Percentiles rank a stretch among this genome's conserved stretches.
These are phyloP conservation scores for Mythimna ferrago DNA, from an alignment of 2,888 invertebrate genomes.

Conservation along the genomic window DNA sequence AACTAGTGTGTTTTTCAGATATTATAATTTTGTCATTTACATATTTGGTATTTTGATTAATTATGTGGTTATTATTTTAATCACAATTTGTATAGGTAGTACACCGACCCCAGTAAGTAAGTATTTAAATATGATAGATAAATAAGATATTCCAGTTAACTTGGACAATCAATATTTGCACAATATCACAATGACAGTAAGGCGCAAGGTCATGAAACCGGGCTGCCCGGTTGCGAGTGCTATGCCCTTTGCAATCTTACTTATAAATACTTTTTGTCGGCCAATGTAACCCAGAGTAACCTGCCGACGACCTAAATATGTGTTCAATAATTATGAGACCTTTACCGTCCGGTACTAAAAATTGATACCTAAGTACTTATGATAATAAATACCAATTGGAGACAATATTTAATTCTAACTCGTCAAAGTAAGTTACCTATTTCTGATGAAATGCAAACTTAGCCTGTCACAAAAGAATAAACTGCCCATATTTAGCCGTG, in stretches of 20 bases:
- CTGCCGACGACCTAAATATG: no score
- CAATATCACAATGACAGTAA: slow-evolving; percentile 16
- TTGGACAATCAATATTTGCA: not conserved
- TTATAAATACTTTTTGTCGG: slow-evolving; percentile 11
- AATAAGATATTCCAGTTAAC: not conserved
- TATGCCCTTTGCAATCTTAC: not conserved
- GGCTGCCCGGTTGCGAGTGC: not conserved
- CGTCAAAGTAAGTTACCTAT: no score
- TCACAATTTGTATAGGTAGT: not conserved
- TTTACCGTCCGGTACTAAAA: not conserved
- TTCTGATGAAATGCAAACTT: no score
- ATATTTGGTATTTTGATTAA: not conserved
- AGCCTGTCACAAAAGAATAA: no score
- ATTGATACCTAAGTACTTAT: no score
- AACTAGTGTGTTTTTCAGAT: not conserved
- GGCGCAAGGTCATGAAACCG: slow-evolving; percentile 12
- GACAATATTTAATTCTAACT: no score
- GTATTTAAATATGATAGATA: not conserved
- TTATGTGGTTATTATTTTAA: not conserved
- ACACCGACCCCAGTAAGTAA: not conserved
- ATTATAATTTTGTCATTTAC: not conserved
- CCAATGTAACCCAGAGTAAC: not conserved
- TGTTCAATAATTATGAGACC: not conserved
- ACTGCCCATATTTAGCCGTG: no score
- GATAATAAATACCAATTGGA: no score